phyloP scores from a whole-genome alignment of 1,140 invertebrate genomes.

The Zophobas morio region DNA sequence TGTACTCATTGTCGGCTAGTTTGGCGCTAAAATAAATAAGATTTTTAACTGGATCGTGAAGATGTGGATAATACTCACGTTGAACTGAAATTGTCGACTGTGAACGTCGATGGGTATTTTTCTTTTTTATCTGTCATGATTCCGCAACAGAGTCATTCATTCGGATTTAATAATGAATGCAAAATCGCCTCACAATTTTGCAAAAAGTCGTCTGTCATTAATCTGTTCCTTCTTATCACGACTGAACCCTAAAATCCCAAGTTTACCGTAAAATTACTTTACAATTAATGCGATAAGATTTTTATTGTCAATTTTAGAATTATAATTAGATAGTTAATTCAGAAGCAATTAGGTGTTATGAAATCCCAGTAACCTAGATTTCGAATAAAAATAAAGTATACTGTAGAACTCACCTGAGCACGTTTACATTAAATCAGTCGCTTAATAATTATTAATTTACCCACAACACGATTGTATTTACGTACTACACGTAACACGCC shows the following conservation, averaged over 20 bases:
- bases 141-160: constrained; percentile 2
- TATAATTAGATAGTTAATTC: constrained; percentile 6
- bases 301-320: constrained; percentile 13
- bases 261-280: neutral
- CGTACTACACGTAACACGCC: constrained; percentile 31
- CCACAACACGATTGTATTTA: constrained; percentile 29
- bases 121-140: constrained; percentile 58
- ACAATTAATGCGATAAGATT: constrained; percentile 21
- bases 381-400: constrained; percentile 2
- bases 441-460: constrained; percentile 27
- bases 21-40: constrained; percentile 59
- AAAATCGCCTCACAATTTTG: neutral
- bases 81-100: constrained; percentile 62
- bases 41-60: neutral
- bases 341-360: constrained; percentile 18
- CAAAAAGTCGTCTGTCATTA: neutral
- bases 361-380: constrained; percentile 18
- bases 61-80: constrained; percentile 59
- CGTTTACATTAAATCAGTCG: constrained; percentile 18
- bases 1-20: constrained; percentile 60
- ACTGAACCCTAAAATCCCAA: constrained; percentile 1
- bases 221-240: neutral
- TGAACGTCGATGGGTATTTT: constrained; percentile 63
- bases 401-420: constrained; percentile 28
- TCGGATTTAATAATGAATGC: constrained; percentile 13